phyloP scores from a whole-genome alignment of 2,113 vertebrate species.

The Gnathonemus longibarbis region DNA sequence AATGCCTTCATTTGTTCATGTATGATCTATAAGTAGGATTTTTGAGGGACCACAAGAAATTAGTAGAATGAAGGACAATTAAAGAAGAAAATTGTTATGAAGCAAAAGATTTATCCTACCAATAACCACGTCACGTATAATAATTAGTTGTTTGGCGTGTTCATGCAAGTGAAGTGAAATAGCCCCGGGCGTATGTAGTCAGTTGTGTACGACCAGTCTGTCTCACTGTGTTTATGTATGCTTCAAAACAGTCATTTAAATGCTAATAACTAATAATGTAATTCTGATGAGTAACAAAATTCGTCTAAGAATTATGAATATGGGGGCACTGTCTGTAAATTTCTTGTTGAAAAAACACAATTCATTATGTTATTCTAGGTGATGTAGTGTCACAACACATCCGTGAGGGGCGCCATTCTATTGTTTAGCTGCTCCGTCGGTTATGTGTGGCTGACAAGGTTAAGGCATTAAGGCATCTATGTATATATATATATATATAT shows the following conservation, averaged over 20 bases:
- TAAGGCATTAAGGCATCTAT: not conserved
- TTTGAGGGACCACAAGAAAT: not conserved
- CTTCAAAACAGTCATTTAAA: not conserved
- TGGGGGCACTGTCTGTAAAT: not conserved
- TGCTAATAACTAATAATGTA: not conserved
- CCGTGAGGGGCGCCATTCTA: conserved; percentile 1
- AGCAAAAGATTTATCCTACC: not conserved
- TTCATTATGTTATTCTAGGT: not conserved
- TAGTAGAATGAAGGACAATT: not conserved
- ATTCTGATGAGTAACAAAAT: not conserved
- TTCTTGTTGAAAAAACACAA: not conserved
- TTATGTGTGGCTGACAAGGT: not conserved
- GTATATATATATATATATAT: no score
- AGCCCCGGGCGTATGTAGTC: not conserved
- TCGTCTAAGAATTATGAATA: not conserved
- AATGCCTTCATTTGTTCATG: not conserved
- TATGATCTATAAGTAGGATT: not conserved
- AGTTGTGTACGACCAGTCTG: not conserved
- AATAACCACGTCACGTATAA: not conserved
- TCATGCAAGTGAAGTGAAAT: not conserved
- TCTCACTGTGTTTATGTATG: not conserved
- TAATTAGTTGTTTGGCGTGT: not conserved
- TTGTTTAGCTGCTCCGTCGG: not conserved
- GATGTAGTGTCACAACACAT: not conserved
- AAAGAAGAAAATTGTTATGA: not conserved